Percentiles rank a stretch among this genome's conserved stretches.
Conservation (phyloP, 2,113 vertebrate species). For the Microcebus ravelobensis region DNA sequence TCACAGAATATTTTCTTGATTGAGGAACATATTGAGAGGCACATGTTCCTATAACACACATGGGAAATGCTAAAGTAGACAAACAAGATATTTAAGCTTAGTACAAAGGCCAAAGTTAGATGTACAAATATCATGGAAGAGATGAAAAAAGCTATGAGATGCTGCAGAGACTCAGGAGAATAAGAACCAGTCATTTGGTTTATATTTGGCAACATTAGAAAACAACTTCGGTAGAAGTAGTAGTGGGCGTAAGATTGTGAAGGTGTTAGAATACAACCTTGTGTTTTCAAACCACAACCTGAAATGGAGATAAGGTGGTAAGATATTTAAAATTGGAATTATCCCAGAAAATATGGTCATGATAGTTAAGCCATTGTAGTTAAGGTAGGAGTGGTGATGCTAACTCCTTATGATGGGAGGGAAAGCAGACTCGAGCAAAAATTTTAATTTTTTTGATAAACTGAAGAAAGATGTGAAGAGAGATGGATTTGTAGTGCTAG, state of each 20-base stretch:
- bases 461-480: not conserved
- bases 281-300: not conserved
- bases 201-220: not conserved
- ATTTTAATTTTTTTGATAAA: not conserved
- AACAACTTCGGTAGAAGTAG: not conserved
- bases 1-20: not conserved
- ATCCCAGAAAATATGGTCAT: not conserved
- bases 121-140: not conserved
- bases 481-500: not conserved
- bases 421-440: not conserved
- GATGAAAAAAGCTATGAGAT: not conserved
- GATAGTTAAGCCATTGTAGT: not conserved
- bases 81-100: not conserved
- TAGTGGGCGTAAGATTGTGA: not conserved
- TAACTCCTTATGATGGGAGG: not conserved
- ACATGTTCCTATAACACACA: not conserved
- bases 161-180: not conserved
- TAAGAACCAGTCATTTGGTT: not conserved
- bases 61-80: not conserved
- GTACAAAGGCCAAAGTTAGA: not conserved
- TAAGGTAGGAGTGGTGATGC: not conserved
- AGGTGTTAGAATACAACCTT: not conserved
- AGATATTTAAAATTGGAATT: conserved; percentile 20
- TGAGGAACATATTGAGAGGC: not conserved
- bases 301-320: not conserved